Evolutionary conservation across 2,888 invertebrate genomes (phyloP).

Genomic region (Eupithecia vulgata): DNA sequence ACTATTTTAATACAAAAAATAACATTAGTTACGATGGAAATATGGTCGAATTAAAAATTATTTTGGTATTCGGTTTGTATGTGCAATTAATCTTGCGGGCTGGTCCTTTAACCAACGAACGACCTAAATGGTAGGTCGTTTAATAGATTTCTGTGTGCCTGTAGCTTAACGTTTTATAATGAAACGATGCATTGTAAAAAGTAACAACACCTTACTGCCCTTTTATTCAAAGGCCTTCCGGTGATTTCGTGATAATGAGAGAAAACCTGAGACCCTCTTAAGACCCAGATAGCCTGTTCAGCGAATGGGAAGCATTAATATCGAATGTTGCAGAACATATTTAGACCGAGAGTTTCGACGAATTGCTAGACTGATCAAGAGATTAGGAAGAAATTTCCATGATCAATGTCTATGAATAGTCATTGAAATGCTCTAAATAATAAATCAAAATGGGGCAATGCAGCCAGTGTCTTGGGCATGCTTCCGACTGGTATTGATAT

Average conservation of each 20-base stretch:
- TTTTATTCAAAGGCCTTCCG: conserved; percentile 20
- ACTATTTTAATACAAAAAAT: too few species aligned
- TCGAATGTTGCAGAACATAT: conserved; percentile 38
- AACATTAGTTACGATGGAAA: too few species aligned
- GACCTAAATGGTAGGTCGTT: too few species aligned
- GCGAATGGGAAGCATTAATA: conserved; percentile 66
- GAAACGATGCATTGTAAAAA: conserved; percentile 17
- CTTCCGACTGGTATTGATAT: too few species aligned
- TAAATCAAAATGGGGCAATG: neutral
- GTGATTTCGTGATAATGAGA: conserved; percentile 44
- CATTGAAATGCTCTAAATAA: neutral
- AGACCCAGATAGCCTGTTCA: conserved; percentile 53
- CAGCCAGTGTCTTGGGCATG: too few species aligned
- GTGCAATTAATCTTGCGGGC: too few species aligned
- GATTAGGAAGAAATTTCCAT: neutral
- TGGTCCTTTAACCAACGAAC: too few species aligned
- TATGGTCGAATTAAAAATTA: too few species aligned
- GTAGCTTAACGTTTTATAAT: neutral
- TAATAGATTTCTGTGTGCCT: neutral
- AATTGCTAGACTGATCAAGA: neutral
- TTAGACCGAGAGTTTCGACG: neutral
- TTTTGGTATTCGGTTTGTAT: too few species aligned
- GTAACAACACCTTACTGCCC: conserved; percentile 12
- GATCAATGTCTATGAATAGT: neutral
- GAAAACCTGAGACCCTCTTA: conserved; percentile 47